phyloP scores from a whole-genome alignment of 2,888 invertebrate species.

The Hydriomena furcata region DNA sequence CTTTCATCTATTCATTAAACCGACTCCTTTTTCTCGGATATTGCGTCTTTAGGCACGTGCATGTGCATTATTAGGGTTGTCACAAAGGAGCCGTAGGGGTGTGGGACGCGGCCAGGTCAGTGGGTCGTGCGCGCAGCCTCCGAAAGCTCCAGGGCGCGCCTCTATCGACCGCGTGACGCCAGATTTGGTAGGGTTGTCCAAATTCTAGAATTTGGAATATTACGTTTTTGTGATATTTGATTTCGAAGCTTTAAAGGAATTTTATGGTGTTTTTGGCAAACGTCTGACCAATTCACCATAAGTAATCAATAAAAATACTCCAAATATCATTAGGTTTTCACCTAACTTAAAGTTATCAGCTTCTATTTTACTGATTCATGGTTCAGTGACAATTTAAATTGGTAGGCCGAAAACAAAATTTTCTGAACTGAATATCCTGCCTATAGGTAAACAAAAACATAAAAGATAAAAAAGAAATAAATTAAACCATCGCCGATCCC shows the following conservation, averaged over 20 bases:
- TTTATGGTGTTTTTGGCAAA: no score
- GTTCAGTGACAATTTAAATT: no score
- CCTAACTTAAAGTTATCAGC: no score
- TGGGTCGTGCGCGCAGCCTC: slow-evolving; percentile 86
- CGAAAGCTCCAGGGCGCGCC: slow-evolving; percentile 74
- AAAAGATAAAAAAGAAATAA: slow-evolving; percentile 22
- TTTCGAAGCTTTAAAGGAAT: neutral
- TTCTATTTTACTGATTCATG: no score
- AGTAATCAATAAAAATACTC: no score
- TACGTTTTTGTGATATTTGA: neutral
- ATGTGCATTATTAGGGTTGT: slow-evolving; percentile 57
- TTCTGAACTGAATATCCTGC: no score
- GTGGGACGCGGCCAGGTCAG: slow-evolving; percentile 80
- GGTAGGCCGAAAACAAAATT: no score
- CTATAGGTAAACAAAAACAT: slow-evolving; percentile 6
- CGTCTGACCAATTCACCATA: no score
- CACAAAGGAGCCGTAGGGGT: slow-evolving; percentile 43
- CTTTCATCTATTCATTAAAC: slow-evolving; percentile 47
- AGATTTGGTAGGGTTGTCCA: slow-evolving; percentile 62
- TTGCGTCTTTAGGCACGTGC: slow-evolving; percentile 46
- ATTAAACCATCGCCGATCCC: slow-evolving; percentile 33
- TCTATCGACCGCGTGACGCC: slow-evolving; percentile 79
- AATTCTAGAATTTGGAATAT: slow-evolving; percentile 10
- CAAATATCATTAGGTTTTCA: no score
- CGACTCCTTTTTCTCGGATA: slow-evolving; percentile 38